Evolutionary conservation across 2,888 invertebrate genomes (phyloP), one percentile per base, ranked within the genome.

Genomic region (Parnassius glacialis): DNA sequence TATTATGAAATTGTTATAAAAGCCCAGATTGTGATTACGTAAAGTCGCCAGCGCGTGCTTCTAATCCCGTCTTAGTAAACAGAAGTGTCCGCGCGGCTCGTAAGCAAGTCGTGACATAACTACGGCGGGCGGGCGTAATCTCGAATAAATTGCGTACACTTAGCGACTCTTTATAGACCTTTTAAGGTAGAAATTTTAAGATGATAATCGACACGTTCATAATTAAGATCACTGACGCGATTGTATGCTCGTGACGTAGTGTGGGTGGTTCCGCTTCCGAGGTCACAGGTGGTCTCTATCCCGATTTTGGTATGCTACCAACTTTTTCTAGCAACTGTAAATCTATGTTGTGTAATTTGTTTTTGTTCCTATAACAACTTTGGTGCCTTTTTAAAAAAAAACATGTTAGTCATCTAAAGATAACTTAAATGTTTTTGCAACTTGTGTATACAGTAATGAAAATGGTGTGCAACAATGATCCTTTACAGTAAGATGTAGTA

Each of bases 151-250:
- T 89, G 86, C 89, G 87, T 90, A 87, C 84, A 85, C 84, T 86
- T 84, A 87, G 85, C 78, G 84, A 86, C 90, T 88, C 87, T 90
- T 89, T 89, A 87, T 84, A 87, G 84, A 89, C 90, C 90, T 85
- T 90, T 88, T 90, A 90, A 85, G 90, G 90, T 77, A 87, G 83
- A 87, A 85, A 89, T 84, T 90, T 89, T 85, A 79, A 90, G 91
- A 90, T 90, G 88, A 88, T 89, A 87, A 90, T 90, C 89, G 78
- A 84, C 91, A 90, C 90, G 91, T 80, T 89, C 83, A 88, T 89
- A 91, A 91, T 91, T 90, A 91, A 91, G 91, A 91, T 91, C 74
- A 67, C 68, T 72, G 13, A 13, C 48, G 13, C 68, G 91, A 91
- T 91, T 86, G 79, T 68, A 43, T 67, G 69, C 72, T 89, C 90